phyloP scores from a whole-genome alignment of 2,797 vertebrate genomes.

The Tinamus major region DNA sequence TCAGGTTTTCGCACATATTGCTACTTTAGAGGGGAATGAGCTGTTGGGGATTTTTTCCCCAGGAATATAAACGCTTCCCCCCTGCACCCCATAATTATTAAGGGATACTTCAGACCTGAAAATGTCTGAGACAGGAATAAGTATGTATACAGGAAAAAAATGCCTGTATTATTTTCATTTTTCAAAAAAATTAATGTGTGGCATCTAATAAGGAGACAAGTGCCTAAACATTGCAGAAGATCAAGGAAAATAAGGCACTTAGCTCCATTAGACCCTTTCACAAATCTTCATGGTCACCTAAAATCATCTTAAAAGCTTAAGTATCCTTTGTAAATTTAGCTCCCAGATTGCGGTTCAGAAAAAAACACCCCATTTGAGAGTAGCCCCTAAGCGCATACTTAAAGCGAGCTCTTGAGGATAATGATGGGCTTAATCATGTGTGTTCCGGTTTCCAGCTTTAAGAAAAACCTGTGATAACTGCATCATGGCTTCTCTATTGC shows the following conservation, averaged over 20 bases:
- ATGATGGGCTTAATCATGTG: background rate
- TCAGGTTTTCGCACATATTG: background rate
- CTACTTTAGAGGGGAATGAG: background rate
- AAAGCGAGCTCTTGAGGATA: background rate
- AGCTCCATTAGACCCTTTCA: conserved; percentile 4
- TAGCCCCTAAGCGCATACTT: background rate
- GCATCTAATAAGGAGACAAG: background rate
- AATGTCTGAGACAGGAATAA: background rate
- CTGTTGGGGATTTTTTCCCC: background rate
- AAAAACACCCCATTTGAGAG: background rate
- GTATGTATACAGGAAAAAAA: background rate
- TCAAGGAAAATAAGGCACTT: background rate
- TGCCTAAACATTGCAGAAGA: fast-evolving
- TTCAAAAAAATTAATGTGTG: background rate
- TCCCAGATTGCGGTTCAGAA: background rate
- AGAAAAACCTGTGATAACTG: background rate
- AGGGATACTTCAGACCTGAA: background rate
- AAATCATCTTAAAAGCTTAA: conserved; percentile 4
- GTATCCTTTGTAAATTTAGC: background rate
- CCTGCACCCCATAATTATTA: background rate
- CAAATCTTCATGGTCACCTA: background rate
- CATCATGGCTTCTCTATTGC: background rate
- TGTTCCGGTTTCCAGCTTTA: background rate
- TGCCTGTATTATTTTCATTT: background rate
- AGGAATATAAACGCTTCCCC: background rate